phyloP scores from a whole-genome alignment of 2,888 invertebrate species.

The Melanotus villosus region DNA sequence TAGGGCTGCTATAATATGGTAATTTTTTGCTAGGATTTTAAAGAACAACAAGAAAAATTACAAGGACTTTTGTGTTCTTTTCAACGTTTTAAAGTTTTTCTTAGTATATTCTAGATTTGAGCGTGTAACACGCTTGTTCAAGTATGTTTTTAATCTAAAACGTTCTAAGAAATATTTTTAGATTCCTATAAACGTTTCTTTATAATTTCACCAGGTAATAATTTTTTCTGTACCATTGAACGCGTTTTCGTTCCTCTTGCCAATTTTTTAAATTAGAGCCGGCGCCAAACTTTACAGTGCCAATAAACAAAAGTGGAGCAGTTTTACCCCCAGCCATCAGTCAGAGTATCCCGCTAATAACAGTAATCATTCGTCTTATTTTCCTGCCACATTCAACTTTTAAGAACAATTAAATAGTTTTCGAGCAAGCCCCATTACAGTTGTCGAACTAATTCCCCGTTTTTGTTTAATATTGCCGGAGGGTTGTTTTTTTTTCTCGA shows the following conservation, averaged over 20 bases:
- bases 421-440: conserved; percentile 29
- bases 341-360: conserved; percentile 35
- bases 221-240: too few species aligned
- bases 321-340: conserved; percentile 27
- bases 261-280: background rate
- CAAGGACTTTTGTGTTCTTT: too few species aligned
- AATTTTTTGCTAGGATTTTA: too few species aligned
- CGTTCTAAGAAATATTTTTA: too few species aligned
- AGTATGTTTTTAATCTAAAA: too few species aligned
- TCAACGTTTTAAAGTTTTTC: too few species aligned
- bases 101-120: too few species aligned
- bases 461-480: conserved; percentile 37
- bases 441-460: conserved; percentile 41
- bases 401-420: conserved; percentile 44
- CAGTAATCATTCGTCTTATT: conserved; percentile 37
- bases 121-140: too few species aligned
- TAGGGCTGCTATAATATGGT: too few species aligned
- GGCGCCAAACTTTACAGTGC: conserved; percentile 31
- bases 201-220: too few species aligned
- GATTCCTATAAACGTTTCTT: too few species aligned
- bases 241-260: background rate
- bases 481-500: conserved; percentile 35
- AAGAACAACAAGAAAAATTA: too few species aligned
- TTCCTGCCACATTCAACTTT: conserved; percentile 39
- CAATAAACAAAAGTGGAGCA: conserved; percentile 20